Conservation (phyloP, 2,113 vertebrate genomes). For the Myotis davidii region DNA sequence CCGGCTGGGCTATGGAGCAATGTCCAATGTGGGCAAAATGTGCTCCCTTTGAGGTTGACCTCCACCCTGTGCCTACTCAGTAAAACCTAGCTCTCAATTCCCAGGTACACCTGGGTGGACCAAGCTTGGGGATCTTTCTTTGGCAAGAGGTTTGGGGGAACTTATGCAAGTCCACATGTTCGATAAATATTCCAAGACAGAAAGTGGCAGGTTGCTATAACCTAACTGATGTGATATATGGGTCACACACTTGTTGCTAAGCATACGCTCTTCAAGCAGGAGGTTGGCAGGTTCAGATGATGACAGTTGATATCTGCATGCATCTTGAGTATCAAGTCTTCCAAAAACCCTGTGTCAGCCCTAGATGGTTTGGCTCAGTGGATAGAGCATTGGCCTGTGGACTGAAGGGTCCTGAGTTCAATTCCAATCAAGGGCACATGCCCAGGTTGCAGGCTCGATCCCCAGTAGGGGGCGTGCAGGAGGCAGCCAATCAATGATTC, state of each 20-base stretch:
- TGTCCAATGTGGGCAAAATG: background rate
- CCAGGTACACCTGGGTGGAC: background rate
- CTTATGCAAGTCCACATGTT: background rate
- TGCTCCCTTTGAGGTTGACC: background rate
- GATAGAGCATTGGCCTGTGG: too few relatives aligned
- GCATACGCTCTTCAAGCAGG: background rate
- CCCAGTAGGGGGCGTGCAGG: too few relatives aligned
- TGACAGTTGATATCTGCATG: background rate
- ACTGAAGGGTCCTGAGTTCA: too few relatives aligned
- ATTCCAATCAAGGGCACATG: too few relatives aligned
- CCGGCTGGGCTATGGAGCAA: background rate
- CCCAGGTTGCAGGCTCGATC: too few relatives aligned
- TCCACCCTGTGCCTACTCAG: background rate
- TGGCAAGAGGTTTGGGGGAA: background rate
- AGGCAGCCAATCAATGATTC: too few relatives aligned
- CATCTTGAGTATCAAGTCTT: background rate
- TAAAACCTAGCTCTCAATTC: too few relatives aligned
- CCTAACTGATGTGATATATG: accelerated
- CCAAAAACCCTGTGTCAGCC: background rate
- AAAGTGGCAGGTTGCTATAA: background rate
- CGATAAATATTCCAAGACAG: background rate
- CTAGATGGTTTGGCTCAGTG: too few relatives aligned
- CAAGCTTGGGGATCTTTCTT: background rate
- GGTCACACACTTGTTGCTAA: background rate
- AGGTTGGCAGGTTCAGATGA: background rate